A percentile compares a stretch with the other conserved stretches of the same genome.
These are phyloP conservation scores for Danaus melanippus DNA, from an alignment of 1,140 invertebrate genomes.

Conservation along the genomic window DNA sequence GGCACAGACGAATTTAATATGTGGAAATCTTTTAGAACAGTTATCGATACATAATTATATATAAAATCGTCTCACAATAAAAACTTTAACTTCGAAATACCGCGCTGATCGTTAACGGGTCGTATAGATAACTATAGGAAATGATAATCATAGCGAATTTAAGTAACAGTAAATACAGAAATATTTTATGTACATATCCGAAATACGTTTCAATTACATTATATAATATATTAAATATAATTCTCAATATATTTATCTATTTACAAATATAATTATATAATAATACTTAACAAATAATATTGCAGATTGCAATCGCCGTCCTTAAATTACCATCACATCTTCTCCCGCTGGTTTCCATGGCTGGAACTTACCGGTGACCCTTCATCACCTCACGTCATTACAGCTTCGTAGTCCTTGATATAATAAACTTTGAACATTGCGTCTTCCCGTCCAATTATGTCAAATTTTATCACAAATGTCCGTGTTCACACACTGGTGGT, in stretches of 20 bases:
- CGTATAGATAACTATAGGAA: too few species aligned
- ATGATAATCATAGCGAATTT: conserved; percentile 15
- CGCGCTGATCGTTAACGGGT: conserved; percentile 11
- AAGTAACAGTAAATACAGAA: conserved; percentile 55
- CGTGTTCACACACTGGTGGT: too few species aligned
- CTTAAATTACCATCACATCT: background rate
- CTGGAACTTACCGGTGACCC: too few species aligned
- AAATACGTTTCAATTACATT: conserved; percentile 60
- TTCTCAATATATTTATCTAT: conserved; percentile 49
- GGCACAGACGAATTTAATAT: conserved; percentile 18
- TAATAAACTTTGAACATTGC: too few species aligned
- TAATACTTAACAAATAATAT: conserved; percentile 68
- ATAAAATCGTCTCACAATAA: too few species aligned
- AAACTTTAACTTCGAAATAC: conserved; percentile 12
- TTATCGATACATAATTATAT: too few species aligned
- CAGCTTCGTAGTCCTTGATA: too few species aligned
- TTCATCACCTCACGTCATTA: too few species aligned
- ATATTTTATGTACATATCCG: conserved; percentile 55
- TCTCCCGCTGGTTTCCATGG: too few species aligned
- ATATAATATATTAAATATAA: conserved; percentile 52
- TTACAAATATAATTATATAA: conserved; percentile 53
- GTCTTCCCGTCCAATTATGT: too few species aligned
- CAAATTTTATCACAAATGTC: too few species aligned
- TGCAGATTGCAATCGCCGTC: conserved; percentile 57
- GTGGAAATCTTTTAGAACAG: too few species aligned